Percentiles rank a stretch among this genome's conserved stretches.
These are phyloP conservation scores for Tor tambroides DNA, from an alignment of 2,113 vertebrate genomes.

Conservation along the genomic window DNA sequence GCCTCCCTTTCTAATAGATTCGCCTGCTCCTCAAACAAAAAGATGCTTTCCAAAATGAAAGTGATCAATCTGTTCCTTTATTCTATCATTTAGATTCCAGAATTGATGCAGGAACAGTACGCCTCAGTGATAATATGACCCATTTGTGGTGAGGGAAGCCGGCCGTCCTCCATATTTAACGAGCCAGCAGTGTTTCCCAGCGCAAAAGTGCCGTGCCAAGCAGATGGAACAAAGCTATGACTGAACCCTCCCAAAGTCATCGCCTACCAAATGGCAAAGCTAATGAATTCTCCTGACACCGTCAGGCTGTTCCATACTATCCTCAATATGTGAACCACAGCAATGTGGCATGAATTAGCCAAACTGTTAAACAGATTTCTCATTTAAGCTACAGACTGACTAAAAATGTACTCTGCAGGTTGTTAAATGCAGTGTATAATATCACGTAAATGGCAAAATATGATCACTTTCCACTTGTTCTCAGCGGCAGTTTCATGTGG, in stretches of 20 bases:
- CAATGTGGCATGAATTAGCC: conserved; percentile 1
- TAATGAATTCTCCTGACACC: conserved; percentile 27
- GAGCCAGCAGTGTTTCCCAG: conserved; percentile 47
- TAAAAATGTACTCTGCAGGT: background rate
- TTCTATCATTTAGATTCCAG: conserved; percentile 38
- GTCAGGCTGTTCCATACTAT: conserved; percentile 29
- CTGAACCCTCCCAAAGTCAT: conserved; percentile 36
- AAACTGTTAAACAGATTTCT: conserved; percentile 2
- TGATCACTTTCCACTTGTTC: background rate
- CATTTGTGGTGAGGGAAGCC: conserved; percentile 40
- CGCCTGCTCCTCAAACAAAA: conserved; percentile 26
- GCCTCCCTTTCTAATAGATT: conserved; percentile 22
- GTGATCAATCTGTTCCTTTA: conserved; percentile 30
- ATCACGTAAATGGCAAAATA: background rate
- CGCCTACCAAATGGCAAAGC: conserved; percentile 21
- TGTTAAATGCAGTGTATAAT: background rate
- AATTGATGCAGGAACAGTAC: conserved; percentile 20
- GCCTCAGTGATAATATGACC: conserved; percentile 35
- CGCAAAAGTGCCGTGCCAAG: conserved; percentile 45
- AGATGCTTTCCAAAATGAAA: conserved; percentile 43
- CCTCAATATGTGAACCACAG: background rate
- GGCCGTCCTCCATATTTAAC: conserved; percentile 54
- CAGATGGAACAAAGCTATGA: conserved; percentile 55
- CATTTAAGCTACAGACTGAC: background rate
- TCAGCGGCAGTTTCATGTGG: background rate